Percentiles rank a stretch among this genome's conserved stretches.
Conservation (phyloP, 1,140 invertebrate genomes). For the Drosophila sproati region DNA sequence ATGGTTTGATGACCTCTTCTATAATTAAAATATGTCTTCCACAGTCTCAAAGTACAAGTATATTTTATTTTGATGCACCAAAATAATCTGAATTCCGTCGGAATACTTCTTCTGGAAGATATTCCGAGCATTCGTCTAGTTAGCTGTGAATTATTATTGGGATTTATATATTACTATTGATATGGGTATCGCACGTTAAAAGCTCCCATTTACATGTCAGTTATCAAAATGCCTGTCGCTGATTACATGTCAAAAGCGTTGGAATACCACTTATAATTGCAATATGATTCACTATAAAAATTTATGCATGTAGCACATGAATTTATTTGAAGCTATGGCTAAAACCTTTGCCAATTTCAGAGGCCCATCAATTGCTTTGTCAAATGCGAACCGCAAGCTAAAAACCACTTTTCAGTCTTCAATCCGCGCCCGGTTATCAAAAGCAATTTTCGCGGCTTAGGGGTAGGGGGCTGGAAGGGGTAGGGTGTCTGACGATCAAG, state of each 20-base stretch:
- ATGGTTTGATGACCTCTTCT: no score
- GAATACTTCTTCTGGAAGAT: no score
- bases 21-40: no score
- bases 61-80: no score
- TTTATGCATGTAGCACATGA: constrained; percentile 31
- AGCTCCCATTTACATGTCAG: constrained; percentile 34
- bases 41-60: no score
- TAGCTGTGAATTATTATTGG: no score
- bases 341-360: constrained; percentile 45
- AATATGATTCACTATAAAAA: constrained; percentile 39
- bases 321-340: constrained; percentile 19
- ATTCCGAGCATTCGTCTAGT: no score
- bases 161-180: not conserved
- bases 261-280: constrained; percentile 40
- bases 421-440: constrained; percentile 66
- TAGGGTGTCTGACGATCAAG: constrained; percentile 19
- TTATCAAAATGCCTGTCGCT: constrained; percentile 18
- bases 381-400: constrained; percentile 67
- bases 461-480: not conserved
- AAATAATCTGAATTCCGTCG: no score
- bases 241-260: constrained; percentile 43
- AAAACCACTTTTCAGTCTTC: constrained; percentile 69
- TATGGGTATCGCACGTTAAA: not conserved
- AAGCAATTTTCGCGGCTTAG: constrained; percentile 60
- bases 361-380: constrained; percentile 77